A percentile compares a stretch with the other conserved stretches of the same genome.
phyloP scores from a whole-genome alignment of 2,113 vertebrate species.

The Corvus cornix region DNA sequence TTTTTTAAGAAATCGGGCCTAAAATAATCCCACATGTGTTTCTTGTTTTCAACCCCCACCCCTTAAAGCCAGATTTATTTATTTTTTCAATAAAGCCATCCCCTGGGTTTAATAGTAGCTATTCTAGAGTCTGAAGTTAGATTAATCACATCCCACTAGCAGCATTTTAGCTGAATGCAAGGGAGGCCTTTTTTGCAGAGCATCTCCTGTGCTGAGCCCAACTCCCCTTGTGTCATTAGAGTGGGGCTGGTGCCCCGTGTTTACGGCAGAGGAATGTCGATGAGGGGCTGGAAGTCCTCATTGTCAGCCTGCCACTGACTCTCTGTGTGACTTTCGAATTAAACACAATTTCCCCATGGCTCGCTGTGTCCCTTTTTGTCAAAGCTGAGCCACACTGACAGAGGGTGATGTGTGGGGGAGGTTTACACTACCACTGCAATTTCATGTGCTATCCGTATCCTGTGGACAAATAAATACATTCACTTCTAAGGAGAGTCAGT shows the following conservation, averaged over 20 bases:
- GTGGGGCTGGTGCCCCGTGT: neutral
- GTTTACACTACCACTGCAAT: constrained; percentile 63
- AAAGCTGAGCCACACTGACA: constrained; percentile 63
- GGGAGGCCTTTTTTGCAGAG: neutral
- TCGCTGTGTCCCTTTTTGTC: constrained; percentile 66
- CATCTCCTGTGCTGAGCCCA: neutral
- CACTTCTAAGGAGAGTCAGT: constrained; percentile 65
- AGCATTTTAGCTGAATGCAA: neutral
- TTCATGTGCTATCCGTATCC: constrained; percentile 64
- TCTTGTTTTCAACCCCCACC: neutral
- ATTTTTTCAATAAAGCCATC: constrained; percentile 19
- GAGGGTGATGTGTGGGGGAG: constrained; percentile 69
- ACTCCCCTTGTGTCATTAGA: neutral
- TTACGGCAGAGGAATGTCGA: constrained; percentile 43
- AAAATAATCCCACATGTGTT: neutral
- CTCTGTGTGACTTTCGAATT: constrained; percentile 67
- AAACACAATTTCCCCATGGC: constrained; percentile 67
- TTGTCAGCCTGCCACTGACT: constrained; percentile 61
- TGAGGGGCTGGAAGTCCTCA: constrained; percentile 54
- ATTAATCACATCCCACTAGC: constrained; percentile 28
- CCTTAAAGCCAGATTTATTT: constrained; percentile 13
- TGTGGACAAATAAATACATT: constrained; percentile 67
- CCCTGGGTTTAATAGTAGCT: constrained; percentile 33
- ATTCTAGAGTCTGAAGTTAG: constrained; percentile 19
- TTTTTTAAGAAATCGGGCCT: neutral